Evolutionary conservation across 2,113 vertebrate genomes (phyloP).

Genomic region (Dicrurus megarhynchus): DNA sequence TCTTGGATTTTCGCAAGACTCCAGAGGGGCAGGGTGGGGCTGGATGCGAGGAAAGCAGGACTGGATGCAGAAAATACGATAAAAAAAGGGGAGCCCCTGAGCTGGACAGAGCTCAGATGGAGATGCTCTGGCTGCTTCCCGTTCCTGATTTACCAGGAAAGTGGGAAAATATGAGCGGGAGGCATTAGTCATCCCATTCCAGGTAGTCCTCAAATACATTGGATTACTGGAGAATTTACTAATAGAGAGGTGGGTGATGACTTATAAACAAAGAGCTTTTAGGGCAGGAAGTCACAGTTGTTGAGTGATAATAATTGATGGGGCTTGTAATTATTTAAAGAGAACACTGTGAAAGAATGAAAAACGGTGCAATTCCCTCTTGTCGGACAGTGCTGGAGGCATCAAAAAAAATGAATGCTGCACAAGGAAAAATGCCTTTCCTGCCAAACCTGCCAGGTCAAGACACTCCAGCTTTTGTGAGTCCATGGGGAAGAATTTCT

Average conservation of each 20-base stretch:
- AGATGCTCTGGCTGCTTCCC: neutral
- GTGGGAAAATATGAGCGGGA: neutral
- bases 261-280: neutral
- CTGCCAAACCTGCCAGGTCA: neutral
- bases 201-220: neutral
- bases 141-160: neutral
- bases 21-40: neutral
- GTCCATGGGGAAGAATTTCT: neutral
- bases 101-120: neutral
- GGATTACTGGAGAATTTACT: slow-evolving; percentile 3
- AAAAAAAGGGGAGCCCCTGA: neutral
- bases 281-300: neutral
- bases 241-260: neutral
- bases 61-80: neutral
- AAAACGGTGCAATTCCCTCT: neutral
- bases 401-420: neutral
- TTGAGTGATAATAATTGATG: neutral
- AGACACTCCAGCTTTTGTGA: neutral
- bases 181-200: slow-evolving; percentile 1
- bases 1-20: neutral
- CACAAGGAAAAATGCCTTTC: neutral
- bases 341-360: neutral
- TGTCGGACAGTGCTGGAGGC: neutral
- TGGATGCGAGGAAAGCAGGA: neutral
- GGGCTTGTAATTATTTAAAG: neutral